Conservation (phyloP, 2,797 vertebrate species). For the Myiotriccus ornatus region DNA sequence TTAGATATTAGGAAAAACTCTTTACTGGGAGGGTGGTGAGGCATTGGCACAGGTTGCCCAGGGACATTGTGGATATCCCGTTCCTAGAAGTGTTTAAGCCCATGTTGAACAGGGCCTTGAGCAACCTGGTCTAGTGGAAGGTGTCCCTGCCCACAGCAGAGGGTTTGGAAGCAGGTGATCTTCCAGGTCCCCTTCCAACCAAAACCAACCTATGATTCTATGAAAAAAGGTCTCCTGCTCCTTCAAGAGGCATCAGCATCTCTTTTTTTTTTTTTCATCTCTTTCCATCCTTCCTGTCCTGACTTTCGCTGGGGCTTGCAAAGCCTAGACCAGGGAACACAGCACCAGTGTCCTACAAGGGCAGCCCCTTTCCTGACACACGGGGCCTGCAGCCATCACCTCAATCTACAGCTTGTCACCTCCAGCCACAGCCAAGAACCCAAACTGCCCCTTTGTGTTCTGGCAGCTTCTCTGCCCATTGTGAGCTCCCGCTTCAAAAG, state of each 20-base stretch:
- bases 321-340: neutral
- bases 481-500: neutral
- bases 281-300: neutral
- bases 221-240: neutral
- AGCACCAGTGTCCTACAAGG: rapidly evolving
- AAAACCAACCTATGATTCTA: neutral
- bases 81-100: neutral
- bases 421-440: neutral
- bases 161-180: neutral
- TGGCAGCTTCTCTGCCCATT: neutral
- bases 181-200: neutral
- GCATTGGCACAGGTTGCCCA: neutral
- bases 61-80: neutral
- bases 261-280: neutral
- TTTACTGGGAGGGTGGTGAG: neutral
- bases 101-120: neutral
- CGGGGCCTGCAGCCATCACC: neutral
- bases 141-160: neutral
- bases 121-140: neutral
- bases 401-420: neutral
- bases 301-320: neutral
- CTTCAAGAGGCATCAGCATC: neutral
- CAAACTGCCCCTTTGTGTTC: neutral
- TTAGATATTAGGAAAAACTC: neutral
- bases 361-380: rapidly evolving